Percentiles rank a stretch among this genome's conserved stretches.
phyloP scores from a whole-genome alignment of 1,140 invertebrate genomes.

The Pygmarrhopalites habei region DNA sequence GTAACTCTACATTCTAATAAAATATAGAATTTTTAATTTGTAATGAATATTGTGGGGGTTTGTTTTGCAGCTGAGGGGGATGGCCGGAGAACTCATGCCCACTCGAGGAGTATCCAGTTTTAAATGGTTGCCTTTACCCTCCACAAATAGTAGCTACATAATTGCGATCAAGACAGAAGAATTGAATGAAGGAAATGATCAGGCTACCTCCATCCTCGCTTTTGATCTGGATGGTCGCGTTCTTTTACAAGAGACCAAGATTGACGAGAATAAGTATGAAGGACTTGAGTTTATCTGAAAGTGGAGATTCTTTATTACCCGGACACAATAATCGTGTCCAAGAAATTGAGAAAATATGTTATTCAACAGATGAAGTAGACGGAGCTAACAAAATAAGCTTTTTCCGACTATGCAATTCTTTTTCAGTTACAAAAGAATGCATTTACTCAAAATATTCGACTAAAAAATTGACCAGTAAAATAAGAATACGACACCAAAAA shows the following conservation, averaged over 20 bases:
- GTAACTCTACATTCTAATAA: not conserved
- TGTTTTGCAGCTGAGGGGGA: not conserved
- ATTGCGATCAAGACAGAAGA: conserved; percentile 93
- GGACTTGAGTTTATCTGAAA: conserved; percentile 90
- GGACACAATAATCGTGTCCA: too few relatives aligned
- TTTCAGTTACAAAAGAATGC: too few relatives aligned
- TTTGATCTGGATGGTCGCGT: conserved; percentile 79
- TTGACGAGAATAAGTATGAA: conserved; percentile 90
- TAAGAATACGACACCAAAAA: too few relatives aligned
- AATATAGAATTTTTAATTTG: conserved; percentile 1
- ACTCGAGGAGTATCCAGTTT: conserved; percentile 94
- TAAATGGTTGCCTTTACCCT: conserved; percentile 78
- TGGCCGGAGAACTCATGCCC: conserved; percentile 58
- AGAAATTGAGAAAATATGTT: too few relatives aligned
- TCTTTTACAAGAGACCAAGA: conserved; percentile 70
- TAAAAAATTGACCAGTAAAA: too few relatives aligned
- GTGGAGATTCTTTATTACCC: too few relatives aligned
- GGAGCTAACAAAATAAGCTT: too few relatives aligned
- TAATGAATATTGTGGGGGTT: too few relatives aligned
- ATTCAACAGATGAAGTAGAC: too few relatives aligned
- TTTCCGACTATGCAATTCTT: too few relatives aligned
- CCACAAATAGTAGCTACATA: conserved; percentile 75
- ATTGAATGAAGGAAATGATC: conserved; percentile 62
- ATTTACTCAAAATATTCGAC: too few relatives aligned
- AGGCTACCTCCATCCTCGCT: conserved; percentile 79